Conservation (phyloP, 2,797 vertebrate genomes). For the Pseudochaenichthys georgianus region DNA sequence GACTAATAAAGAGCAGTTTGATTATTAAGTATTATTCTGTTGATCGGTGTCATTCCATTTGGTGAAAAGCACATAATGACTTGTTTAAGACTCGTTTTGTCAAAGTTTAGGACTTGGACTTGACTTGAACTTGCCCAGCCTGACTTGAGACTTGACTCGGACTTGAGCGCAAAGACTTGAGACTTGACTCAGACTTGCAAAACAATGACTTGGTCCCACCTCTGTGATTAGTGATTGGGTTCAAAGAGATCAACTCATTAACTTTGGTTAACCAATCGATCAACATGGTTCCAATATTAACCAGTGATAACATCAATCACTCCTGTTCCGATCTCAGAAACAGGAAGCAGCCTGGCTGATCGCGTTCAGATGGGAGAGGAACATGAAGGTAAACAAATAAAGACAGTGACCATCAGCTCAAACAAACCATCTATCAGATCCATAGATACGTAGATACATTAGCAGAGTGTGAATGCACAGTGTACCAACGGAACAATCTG, state of each 20-base stretch:
- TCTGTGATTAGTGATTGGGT: background rate
- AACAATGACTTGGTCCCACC: too few relatives aligned
- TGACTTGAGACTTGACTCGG: too few relatives aligned
- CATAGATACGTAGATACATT: background rate
- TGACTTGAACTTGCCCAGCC: too few relatives aligned
- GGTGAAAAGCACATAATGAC: too few relatives aligned
- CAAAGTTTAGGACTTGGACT: too few relatives aligned
- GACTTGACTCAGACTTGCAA: too few relatives aligned
- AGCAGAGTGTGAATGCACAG: constrained; percentile 1
- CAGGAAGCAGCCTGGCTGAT: background rate
- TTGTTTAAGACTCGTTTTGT: too few relatives aligned
- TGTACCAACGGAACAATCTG: background rate
- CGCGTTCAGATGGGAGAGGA: background rate
- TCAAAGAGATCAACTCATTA: background rate
- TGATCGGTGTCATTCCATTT: too few relatives aligned
- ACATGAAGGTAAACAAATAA: background rate
- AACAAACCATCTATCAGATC: background rate
- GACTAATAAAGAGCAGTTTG: too few relatives aligned
- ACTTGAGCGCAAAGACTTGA: too few relatives aligned
- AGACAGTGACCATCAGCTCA: background rate
- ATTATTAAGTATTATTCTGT: too few relatives aligned
- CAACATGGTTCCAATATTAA: background rate
- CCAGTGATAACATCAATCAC: background rate
- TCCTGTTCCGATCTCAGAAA: background rate
- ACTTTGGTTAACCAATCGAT: background rate